Base-by-base conservation (phyloP, 2,888 invertebrate genomes). In the Plebejus anna region DNA sequence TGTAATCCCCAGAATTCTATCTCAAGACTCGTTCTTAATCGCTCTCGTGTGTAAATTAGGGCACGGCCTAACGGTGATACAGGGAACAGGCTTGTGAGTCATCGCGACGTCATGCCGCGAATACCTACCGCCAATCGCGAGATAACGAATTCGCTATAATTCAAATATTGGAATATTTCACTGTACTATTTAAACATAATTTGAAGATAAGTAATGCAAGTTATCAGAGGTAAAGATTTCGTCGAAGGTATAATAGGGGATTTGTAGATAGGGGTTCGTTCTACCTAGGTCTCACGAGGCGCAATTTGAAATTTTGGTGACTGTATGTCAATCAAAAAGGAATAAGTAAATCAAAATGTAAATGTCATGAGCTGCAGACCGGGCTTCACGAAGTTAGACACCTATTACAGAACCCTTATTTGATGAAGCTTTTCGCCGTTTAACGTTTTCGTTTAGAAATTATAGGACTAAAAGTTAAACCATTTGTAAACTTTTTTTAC, bases 31-130 rank as follows among this genome's bases (percentile, higher is more conserved):
- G 32, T 66, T 66, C 32, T 66, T 66, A 66, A 66, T 66, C 84
- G 83, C 84, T 81, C 4, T 66, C 80, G 80, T 81, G 82, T 77
- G 71, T 82, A 77, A 61, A 81, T 85, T 81, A 82, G 42, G 80
- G 78, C 86, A 81, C 78, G 79, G 77, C 75, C n/a, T 89, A 89
- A 90, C 90, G 90, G 90, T 89, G 87, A 84, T 84, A 84, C 84
- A 83, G 85, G 73, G 73, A 90, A 91, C 91, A 83, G 90, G 91
- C 89, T 89, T 81, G 82, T 92, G 92, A 92, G 84, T 92, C 91
- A 91, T 81, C 80, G 80, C 78, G 82, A 83, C 86, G 86, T 88
- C 87, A 88, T 75, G 77, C 84, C 83, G 76, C 84, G 86, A 80
- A 32, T 80, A 83, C 84, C 82, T 80, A 83, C 84, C 82, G 82